Percentiles rank a stretch among this genome's conserved stretches.
These are phyloP conservation scores for Ambastaia sidthimunki DNA, from an alignment of 2,797 vertebrate species.

Conservation along the genomic window DNA sequence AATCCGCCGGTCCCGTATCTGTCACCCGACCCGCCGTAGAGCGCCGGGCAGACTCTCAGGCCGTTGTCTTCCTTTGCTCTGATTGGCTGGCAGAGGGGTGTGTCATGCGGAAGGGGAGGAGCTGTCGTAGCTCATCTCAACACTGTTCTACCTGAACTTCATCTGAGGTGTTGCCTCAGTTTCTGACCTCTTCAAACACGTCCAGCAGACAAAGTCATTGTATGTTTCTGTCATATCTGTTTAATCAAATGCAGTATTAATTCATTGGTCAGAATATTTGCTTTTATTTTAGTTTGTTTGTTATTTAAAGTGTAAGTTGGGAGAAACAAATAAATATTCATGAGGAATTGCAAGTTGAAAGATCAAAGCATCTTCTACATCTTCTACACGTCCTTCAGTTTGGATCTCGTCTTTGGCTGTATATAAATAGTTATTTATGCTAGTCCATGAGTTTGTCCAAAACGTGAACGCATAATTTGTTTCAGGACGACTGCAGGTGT, in stretches of 20 bases:
- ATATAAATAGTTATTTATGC: conserved; percentile 40
- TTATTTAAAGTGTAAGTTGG: neutral
- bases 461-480: conserved; percentile 40
- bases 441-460: conserved; percentile 20
- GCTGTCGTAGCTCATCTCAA: neutral
- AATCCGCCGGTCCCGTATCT: neutral
- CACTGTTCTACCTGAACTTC: neutral
- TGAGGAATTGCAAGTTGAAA: conserved; percentile 28
- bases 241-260: too few species aligned
- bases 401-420: conserved; percentile 3
- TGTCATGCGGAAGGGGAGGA: neutral
- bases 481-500: conserved; percentile 30
- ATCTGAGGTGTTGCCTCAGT: neutral
- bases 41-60: conserved; percentile 5
- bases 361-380: conserved; percentile 30
- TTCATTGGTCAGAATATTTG: neutral
- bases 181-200: neutral
- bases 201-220: conserved; percentile 6
- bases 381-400: neutral
- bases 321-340: neutral
- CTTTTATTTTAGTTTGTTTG: conserved; percentile 15
- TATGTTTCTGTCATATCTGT: too few species aligned
- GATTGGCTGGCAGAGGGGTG: neutral
- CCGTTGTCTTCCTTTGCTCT: conserved; percentile 1
- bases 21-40: neutral